Percentiles rank a stretch among this genome's conserved stretches.
Evolutionary conservation across 2,113 vertebrate species (phyloP).

Genomic region (Eira barbara): DNA sequence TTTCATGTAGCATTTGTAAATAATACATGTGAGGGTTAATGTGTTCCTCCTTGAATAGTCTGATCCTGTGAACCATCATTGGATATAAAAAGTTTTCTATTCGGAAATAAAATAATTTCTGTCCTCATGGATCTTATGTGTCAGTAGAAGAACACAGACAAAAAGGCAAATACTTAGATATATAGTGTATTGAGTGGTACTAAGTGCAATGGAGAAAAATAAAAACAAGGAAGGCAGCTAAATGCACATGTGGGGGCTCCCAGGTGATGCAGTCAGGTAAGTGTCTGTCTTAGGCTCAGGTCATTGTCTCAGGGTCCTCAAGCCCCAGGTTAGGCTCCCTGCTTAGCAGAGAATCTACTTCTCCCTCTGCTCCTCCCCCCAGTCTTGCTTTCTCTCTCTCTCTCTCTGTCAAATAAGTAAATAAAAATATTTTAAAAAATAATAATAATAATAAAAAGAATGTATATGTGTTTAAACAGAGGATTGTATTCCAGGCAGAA

Average conservation of each 20-base stretch:
- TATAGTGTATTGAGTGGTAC: neutral
- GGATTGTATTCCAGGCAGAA: neutral
- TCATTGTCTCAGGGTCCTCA: neutral
- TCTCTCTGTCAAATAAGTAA: neutral
- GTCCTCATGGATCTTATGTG: neutral
- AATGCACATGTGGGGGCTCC: neutral
- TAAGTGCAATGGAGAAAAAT: neutral
- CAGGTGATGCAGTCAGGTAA: neutral
- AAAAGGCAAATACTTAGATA: neutral
- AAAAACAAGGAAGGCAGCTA: neutral
- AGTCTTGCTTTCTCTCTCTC: neutral
- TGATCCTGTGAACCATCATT: neutral
- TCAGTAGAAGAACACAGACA: neutral
- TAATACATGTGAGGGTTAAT: neutral
- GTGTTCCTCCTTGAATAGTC: neutral
- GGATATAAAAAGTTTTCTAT: neutral
- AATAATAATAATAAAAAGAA: neutral
- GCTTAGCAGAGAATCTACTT: neutral
- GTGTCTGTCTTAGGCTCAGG: neutral
- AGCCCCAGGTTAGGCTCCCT: neutral
- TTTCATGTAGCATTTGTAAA: neutral
- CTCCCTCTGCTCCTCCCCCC: neutral
- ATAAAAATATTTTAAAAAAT: neutral
- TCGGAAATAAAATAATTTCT: neutral
- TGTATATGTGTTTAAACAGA: rapidly evolving